Percentiles rank a stretch among this genome's conserved stretches.
phyloP scores from a whole-genome alignment of 2,888 invertebrate species.

The Sinhomidia bicolor region DNA sequence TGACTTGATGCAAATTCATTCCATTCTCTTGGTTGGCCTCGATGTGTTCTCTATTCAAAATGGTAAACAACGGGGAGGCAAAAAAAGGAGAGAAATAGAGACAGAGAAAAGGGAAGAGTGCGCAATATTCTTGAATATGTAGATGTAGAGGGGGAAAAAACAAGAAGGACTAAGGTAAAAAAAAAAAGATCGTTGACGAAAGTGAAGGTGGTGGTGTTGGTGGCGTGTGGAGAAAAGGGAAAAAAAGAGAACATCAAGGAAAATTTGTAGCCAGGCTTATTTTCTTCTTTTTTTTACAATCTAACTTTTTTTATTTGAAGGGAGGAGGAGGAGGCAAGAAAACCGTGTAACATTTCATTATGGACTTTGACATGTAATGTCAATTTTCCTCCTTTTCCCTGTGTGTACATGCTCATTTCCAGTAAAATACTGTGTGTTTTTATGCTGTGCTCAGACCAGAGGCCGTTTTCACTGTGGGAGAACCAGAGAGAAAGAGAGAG shows the following conservation, averaged over 20 bases:
- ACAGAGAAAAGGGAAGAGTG: neutral
- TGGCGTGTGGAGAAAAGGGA: conserved; percentile 3
- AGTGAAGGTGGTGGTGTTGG: neutral
- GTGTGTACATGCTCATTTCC: neutral
- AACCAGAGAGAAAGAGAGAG: neutral
- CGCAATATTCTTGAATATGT: too few relatives aligned
- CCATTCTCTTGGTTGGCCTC: neutral
- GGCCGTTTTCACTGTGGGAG: conserved; percentile 2
- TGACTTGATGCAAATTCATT: conserved; percentile 59
- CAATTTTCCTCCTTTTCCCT: conserved; percentile 29
- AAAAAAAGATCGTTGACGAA: conserved; percentile 10
- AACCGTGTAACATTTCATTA: conserved; percentile 60
- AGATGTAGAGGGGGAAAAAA: too few relatives aligned
- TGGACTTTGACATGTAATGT: conserved; percentile 62
- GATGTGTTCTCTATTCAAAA: neutral
- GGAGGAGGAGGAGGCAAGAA: conserved; percentile 32
- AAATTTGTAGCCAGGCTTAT: conserved; percentile 49
- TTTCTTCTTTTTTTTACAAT: conserved; percentile 20
- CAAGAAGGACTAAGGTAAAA: neutral
- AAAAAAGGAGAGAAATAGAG: neutral
- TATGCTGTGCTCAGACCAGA: neutral
- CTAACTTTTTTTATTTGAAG: conserved; percentile 34
- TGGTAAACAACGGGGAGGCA: neutral
- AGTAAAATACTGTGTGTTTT: conserved; percentile 5
- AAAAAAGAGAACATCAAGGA: neutral